Base-by-base conservation (phyloP, 2,797 vertebrate species). In the Okamejei kenojei region DNA sequence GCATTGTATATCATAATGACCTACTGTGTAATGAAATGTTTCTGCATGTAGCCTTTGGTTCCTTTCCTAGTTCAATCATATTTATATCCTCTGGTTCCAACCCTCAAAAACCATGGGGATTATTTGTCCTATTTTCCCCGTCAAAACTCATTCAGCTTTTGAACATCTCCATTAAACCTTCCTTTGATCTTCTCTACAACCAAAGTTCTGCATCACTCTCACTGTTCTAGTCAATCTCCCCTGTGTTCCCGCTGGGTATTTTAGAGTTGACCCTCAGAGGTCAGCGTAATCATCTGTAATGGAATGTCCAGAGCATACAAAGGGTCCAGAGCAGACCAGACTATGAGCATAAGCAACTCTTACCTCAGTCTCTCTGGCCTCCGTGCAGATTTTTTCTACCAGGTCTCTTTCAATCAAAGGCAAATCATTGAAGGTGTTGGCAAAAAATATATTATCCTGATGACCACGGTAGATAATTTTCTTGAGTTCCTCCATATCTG, bases 341-440 rank as follows among this genome's bases (percentile, higher is more conserved):
- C 7, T 91, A 5, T 7, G 10, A 76, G 2, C 11, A 38, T 7
- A 26, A 73, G 13, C 23, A 92, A 11, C 21, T 63, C 90, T 29
- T 76, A 92, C 90, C 90, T 92, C 71, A 29, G 2, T 92, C 71
- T 17, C 10, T 0, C 96, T 95, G 1, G 94, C 95, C 0, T 97
- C 95, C 23, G 96, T 96, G 73, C 98, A 99, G 93, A 99, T 95
- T 74, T 94, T 95, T 1, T 94, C 95, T 94, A 98, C 97, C 19
- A 99, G 96, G 93, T 98, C 98, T 93, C 94, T 95, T 93, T 98
- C 97, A 54, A 98, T 96, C 7, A 96, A 95, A 0, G 97, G 96
- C 63, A 99, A 97, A 93, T 98, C 97, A 0, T 98, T 96, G 0
- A 99, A 98, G 0, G 97, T 97, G n/a, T 94, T 95, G 32, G 96